Percentiles rank a stretch among this genome's conserved stretches.
Evolutionary conservation across 2,888 invertebrate genomes (phyloP).

Genomic region (Parnassius glacialis): DNA sequence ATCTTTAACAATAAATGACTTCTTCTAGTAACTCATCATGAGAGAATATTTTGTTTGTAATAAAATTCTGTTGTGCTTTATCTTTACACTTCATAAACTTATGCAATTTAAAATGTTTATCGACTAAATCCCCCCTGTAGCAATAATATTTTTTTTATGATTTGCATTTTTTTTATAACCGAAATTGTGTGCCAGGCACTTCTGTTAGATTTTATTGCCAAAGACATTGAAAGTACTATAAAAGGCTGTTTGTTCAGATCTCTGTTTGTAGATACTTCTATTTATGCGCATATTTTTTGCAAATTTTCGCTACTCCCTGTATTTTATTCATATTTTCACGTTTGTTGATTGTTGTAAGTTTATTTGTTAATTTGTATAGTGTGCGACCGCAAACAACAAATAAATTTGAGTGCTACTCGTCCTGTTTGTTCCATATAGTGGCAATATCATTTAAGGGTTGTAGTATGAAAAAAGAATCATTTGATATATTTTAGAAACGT

Average conservation of each 20-base stretch:
- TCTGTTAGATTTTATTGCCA: conserved; percentile 18
- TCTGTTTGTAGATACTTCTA: conserved; percentile 27
- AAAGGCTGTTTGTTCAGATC: conserved; percentile 28
- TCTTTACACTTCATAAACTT: background rate
- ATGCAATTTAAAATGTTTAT: background rate
- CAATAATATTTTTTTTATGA: background rate
- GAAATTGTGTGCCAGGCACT: background rate
- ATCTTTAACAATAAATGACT: too few species aligned
- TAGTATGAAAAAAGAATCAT: too few species aligned
- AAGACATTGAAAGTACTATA: conserved; percentile 20
- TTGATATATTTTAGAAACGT: too few species aligned
- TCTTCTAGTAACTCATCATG: too few species aligned
- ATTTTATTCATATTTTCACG: conserved; percentile 9
- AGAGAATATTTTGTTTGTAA: background rate
- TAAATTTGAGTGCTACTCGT: conserved; percentile 42
- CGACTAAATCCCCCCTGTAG: background rate
- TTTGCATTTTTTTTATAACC: too few species aligned
- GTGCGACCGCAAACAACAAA: conserved; percentile 38
- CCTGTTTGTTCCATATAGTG: background rate
- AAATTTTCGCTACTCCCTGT: conserved; percentile 22
- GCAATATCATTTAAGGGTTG: background rate
- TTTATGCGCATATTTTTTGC: conserved; percentile 26
- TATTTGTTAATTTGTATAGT: conserved; percentile 37
- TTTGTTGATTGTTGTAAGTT: conserved; percentile 33
- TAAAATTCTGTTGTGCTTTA: background rate